Evolutionary conservation across 53 echinoderm and acorn worm species (phyloP).

Genomic region (Apostichopus leukothele): DNA sequence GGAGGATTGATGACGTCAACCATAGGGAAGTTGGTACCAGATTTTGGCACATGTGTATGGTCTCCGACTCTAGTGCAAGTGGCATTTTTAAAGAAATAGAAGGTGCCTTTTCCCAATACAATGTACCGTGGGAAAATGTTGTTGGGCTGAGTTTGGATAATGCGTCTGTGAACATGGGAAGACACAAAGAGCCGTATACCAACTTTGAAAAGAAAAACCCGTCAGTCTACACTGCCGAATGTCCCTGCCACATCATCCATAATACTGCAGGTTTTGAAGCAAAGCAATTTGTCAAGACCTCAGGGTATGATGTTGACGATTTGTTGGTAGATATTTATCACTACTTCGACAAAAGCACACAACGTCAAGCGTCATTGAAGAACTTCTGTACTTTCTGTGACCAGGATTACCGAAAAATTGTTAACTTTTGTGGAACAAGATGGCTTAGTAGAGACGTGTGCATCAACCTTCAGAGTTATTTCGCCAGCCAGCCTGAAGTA

Average conservation of each 20-base stretch:
- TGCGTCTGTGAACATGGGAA: conserved; percentile 19
- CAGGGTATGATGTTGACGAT: conserved; percentile 26
- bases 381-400: conserved; percentile 3
- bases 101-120: not conserved
- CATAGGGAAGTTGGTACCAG: not conserved
- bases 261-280: conserved; percentile 21
- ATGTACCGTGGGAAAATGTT: conserved; percentile 25
- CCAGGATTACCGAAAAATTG: not conserved
- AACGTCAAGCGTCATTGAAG: conserved; percentile 5
- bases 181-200: conserved; percentile 2
- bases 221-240: conserved; percentile 7
- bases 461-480: conserved; percentile 6
- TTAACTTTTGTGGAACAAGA: conserved; percentile 1
- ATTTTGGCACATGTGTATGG: conserved; percentile 34
- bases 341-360: conserved; percentile 31
- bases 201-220: conserved; percentile 7
- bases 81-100: conserved; percentile 15
- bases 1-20: conserved; percentile 26
- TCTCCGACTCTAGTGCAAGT: conserved; percentile 19
- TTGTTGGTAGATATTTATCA: conserved; percentile 20
- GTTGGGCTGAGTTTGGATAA: conserved; percentile 1
- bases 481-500: not conserved
- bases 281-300: conserved; percentile 5
- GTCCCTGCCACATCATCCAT: conserved; percentile 30
- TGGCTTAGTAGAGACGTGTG: conserved; percentile 17